Base-by-base conservation (phyloP, 2,888 invertebrate species). In the Spatulosminthurus flaviceps region DNA sequence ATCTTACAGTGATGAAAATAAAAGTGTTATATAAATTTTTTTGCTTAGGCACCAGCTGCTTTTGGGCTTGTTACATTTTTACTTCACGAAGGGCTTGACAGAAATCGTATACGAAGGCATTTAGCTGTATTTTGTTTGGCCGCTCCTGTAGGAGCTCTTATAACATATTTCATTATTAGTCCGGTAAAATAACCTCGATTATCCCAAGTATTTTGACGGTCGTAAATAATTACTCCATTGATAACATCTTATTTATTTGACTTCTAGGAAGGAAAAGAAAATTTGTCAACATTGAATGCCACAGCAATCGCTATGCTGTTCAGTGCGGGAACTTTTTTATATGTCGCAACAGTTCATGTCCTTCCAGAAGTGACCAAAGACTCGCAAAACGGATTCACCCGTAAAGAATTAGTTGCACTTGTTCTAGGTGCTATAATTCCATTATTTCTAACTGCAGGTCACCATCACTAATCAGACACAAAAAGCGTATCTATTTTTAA, bases 231-330 rank as follows among this genome's bases (percentile, higher is more conserved):
- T 13, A 1, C 13, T 43, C 75, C 41, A 66, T 43, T 21, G 2
- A 21, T 66, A 16, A 61, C 2, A 67, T 24, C 2, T 61, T 42
- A 66, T 41, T 71, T n/a, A n/a, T 43, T 26, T 72, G n/a, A n/a
- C 51, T 79, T 84, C 82, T 88, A 97, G 90, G 94, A 95, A 87
- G 95, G 95, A 86, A 96, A 97, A 87, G 96, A 96, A 88, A 94
- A 94, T 0, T 88, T 97, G 2, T 94, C 94, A 84, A 93, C 94
- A 11, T 91, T 95, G 71, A 96, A 97, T 87, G 96, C 95, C 0
- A 98, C 98, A 29, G 98, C 95, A 88, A 92, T 98, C 80, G 97
- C 98, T 0, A 97, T 99, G 97, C 89, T 99, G 43, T 99, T 99
- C 88, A 98, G 98, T 66, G 99, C 98, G 0, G 99, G 99, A 0